Evolutionary conservation across 2,113 vertebrate genomes (phyloP).

Genomic region (Myrmecobius fasciatus): DNA sequence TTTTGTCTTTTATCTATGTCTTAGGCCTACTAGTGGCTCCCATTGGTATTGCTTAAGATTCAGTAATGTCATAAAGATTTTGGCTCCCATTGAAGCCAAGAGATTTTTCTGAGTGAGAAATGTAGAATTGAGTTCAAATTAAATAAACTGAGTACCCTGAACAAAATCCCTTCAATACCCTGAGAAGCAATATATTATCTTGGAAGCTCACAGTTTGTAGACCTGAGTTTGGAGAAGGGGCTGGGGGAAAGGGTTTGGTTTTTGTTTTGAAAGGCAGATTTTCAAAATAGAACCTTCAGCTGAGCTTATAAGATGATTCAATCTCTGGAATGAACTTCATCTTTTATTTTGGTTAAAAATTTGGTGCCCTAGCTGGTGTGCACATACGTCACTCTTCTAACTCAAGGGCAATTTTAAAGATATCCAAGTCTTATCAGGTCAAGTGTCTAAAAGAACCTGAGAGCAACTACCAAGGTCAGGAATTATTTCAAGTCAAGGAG

Average conservation of each 20-base stretch:
- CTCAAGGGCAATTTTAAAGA: constrained; percentile 83
- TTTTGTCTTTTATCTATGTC: not conserved
- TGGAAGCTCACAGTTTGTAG: not conserved
- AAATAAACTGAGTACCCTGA: not conserved
- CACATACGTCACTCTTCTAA: constrained; percentile 62
- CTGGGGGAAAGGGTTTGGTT: not conserved
- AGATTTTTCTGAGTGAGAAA: not conserved
- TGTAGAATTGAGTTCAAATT: not conserved
- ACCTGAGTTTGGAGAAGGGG: constrained; percentile 25
- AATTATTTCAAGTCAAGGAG: constrained; percentile 80
- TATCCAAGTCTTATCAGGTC: constrained; percentile 75
- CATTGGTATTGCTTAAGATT: not conserved
- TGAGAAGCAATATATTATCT: not conserved
- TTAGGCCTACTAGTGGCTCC: not conserved
- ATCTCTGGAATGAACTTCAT: constrained; percentile 67
- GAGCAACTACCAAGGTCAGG: constrained; percentile 86
- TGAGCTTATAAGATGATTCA: constrained; percentile 51
- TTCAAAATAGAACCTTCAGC: constrained; percentile 52
- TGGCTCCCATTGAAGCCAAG: constrained; percentile 22
- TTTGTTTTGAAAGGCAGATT: constrained; percentile 12
- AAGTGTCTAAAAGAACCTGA: constrained; percentile 77
- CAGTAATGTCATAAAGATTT: not conserved
- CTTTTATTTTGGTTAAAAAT: constrained; percentile 81
- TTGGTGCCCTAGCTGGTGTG: constrained; percentile 66
- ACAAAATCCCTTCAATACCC: not conserved